Evolutionary conservation across 1,140 invertebrate genomes (phyloP).

Genomic region (Anagrus nilaparvatae): DNA sequence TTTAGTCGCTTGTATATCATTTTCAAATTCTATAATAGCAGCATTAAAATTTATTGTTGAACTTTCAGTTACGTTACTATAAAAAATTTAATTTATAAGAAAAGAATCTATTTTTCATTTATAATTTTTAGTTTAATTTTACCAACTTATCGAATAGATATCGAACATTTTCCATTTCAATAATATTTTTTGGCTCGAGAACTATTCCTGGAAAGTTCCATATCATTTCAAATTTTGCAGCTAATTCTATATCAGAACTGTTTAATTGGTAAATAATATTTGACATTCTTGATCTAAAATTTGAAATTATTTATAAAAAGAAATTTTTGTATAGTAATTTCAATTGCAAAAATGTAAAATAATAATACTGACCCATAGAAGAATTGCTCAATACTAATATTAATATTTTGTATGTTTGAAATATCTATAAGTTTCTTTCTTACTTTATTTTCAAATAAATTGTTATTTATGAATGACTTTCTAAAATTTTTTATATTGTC

Average conservation of each 20-base stretch:
- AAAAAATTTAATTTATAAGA: background rate
- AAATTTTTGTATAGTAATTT: too few relatives aligned
- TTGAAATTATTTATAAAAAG: too few relatives aligned
- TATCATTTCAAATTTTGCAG: constrained; percentile 25
- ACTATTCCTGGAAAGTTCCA: constrained; percentile 29
- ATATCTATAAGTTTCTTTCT: background rate
- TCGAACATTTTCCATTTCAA: constrained; percentile 1
- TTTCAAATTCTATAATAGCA: constrained; percentile 19
- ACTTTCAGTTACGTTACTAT: background rate
- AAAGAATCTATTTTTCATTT: too few relatives aligned
- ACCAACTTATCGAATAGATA: background rate
- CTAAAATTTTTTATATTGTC: too few relatives aligned
- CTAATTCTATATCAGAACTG: constrained; percentile 22
- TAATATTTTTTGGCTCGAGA: constrained; percentile 17
- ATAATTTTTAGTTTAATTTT: background rate
- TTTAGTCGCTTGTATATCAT: constrained; percentile 22
- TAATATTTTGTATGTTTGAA: constrained; percentile 17
- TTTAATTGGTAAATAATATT: constrained; percentile 16
- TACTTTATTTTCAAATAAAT: too few relatives aligned
- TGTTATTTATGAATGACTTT: too few relatives aligned
- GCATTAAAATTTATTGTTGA: background rate
- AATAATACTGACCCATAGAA: constrained; percentile 23
- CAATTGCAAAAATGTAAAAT: too few relatives aligned
- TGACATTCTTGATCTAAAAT: constrained; percentile 22
- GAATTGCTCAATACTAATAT: constrained; percentile 21